Evolutionary conservation across 2,113 vertebrate species (phyloP).

Genomic region (Triplophysa rosa): DNA sequence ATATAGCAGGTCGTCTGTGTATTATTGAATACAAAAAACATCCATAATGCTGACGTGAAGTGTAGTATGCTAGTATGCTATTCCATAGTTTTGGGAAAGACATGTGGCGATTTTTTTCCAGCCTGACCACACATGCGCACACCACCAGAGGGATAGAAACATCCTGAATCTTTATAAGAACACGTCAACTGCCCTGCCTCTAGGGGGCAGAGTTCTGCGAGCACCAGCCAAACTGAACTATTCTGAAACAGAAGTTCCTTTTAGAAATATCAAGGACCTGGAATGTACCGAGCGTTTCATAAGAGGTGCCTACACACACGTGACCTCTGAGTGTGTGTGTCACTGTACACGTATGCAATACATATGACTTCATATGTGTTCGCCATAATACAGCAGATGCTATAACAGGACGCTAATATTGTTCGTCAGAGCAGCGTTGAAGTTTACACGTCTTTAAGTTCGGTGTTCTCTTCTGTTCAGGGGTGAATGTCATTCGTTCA

Average conservation of each 20-base stretch:
- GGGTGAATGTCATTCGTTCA: conserved; percentile 67
- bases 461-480: conserved; percentile 40
- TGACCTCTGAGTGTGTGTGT: conserved; percentile 60
- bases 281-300: conserved; percentile 71
- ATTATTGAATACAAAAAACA: too few species aligned
- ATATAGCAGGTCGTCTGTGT: too few species aligned
- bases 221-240: conserved; percentile 71
- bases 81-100: neutral
- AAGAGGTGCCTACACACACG: conserved; percentile 73
- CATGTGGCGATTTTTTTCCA: neutral
- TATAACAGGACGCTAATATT: conserved; percentile 48
- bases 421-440: conserved; percentile 69
- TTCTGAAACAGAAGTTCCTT: conserved; percentile 55
- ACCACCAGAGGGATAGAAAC: conserved; percentile 62
- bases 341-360: conserved; percentile 57
- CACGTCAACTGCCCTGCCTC: conserved; percentile 44
- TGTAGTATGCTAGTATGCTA: neutral
- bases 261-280: conserved; percentile 56
- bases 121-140: conserved; percentile 46
- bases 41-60: too few species aligned
- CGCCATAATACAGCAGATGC: conserved; percentile 42
- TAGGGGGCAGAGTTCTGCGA: conserved; percentile 58
- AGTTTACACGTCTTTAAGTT: conserved; percentile 57
- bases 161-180: conserved; percentile 28
- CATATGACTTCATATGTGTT: conserved; percentile 53